Percentiles rank a stretch among this genome's conserved stretches.
Conservation (phyloP, 2,888 invertebrate species). For the Pristionchus exspectatus region DNA sequence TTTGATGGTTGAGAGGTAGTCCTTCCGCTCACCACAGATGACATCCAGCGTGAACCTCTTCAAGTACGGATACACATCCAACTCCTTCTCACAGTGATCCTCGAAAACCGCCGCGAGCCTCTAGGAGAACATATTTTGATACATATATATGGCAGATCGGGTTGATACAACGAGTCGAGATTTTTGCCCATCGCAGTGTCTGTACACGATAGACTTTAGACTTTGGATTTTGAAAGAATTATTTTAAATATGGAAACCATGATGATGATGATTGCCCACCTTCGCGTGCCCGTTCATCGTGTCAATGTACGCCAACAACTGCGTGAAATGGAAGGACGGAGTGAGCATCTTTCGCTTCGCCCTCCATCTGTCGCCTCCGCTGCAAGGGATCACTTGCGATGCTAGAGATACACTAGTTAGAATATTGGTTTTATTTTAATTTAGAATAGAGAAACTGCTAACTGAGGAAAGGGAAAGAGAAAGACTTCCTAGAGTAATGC, state of each 20-base stretch:
- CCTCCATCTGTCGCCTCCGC: slow-evolving; percentile 26
- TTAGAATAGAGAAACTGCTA: too few relatives aligned
- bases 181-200: slow-evolving; percentile 37
- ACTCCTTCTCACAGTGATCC: neutral
- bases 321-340: slow-evolving; percentile 39
- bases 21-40: neutral
- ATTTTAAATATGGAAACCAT: too few relatives aligned
- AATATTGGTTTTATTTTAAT: too few relatives aligned
- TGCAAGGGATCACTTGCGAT: neutral
- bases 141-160: slow-evolving; percentile 40
- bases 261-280: neutral
- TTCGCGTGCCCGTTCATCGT: slow-evolving; percentile 41
- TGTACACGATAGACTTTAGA: too few relatives aligned
- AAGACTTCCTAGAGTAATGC: too few relatives aligned
- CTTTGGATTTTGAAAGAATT: too few relatives aligned
- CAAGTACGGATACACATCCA: neutral
- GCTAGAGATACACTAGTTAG: too few relatives aligned
- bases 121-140: too few relatives aligned
- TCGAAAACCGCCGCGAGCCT: neutral
- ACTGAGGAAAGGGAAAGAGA: too few relatives aligned
- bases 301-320: slow-evolving; percentile 1
- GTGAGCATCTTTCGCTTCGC: slow-evolving; percentile 41
- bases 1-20: too few relatives aligned
- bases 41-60: slow-evolving; percentile 20
- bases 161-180: slow-evolving; percentile 14